Percentiles rank a stretch among this genome's conserved stretches.
Conservation (phyloP, 2,797 vertebrate genomes). For the Cynodonichthys magdalenae region DNA sequence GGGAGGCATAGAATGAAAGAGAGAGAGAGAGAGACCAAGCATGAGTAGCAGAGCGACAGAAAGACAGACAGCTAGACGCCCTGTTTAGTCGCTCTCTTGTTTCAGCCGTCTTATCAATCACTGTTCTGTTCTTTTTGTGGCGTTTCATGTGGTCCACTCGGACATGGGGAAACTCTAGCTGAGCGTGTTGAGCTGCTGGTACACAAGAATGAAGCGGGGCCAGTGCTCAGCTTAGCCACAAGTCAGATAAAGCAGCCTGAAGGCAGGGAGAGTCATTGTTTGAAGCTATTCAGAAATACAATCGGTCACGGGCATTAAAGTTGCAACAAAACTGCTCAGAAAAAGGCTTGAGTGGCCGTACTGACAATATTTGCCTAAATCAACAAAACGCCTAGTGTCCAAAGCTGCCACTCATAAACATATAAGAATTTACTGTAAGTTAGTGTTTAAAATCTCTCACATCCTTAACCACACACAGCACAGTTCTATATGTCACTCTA, state of each 20-base stretch:
- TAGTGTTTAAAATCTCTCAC: conserved; percentile 16
- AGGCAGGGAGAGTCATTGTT: conserved; percentile 20
- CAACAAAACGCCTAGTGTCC: conserved; percentile 16
- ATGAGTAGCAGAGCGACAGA: conserved; percentile 64
- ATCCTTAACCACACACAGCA: conserved; percentile 12
- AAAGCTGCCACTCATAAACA: conserved; percentile 26
- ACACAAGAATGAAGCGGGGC: conserved; percentile 55
- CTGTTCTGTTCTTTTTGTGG: conserved; percentile 78
- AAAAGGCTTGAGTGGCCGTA: neutral
- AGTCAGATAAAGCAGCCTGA: conserved; percentile 55
- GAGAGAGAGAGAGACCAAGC: conserved; percentile 45
- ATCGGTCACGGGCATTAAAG: conserved; percentile 24
- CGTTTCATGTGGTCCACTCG: conserved; percentile 69
- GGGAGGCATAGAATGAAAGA: conserved; percentile 43
- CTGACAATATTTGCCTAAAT: conserved; percentile 17
- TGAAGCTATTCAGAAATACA: conserved; percentile 30
- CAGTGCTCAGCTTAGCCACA: conserved; percentile 54
- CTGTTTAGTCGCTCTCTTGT: conserved; percentile 76
- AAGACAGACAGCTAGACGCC: conserved; percentile 72
- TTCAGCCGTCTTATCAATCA: conserved; percentile 82
- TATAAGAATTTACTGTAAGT: conserved; percentile 10
- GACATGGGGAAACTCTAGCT: conserved; percentile 69
- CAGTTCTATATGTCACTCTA: conserved; percentile 44
- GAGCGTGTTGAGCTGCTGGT: conserved; percentile 53
- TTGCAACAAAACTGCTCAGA: conserved; percentile 8